Conservation (phyloP, 2,797 vertebrate genomes). For the Rousettus madagascariensis region DNA sequence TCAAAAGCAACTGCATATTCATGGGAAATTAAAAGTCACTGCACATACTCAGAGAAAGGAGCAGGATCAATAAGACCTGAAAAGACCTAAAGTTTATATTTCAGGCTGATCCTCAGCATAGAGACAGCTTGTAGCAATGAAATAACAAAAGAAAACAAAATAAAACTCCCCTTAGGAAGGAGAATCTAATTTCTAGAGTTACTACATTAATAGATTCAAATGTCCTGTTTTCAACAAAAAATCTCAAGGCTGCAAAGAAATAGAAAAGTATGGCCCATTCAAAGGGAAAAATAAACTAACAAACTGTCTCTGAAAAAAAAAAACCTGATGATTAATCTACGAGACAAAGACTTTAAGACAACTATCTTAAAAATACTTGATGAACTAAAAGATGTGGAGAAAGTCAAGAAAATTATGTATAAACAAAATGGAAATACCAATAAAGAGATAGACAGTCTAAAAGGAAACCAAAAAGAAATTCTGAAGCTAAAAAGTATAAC, state of each 20-base stretch:
- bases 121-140: neutral
- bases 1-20: neutral
- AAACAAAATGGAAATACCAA: neutral
- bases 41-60: neutral
- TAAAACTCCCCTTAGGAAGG: neutral
- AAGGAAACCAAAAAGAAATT: neutral
- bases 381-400: neutral
- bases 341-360: neutral
- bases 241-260: neutral
- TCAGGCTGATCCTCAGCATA: neutral
- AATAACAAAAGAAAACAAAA: neutral
- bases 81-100: neutral
- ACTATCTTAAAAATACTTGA: neutral
- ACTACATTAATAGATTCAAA: neutral
- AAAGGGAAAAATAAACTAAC: neutral
- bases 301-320: neutral
- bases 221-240: neutral
- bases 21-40: neutral
- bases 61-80: neutral
- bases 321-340: neutral
- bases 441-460: neutral
- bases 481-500: neutral
- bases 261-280: neutral
- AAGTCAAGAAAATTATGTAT: neutral
- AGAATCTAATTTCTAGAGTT: neutral